These are phyloP conservation scores for Mus pahari DNA, from an alignment of 2,113 vertebrate genomes.

Conservation along the genomic window DNA sequence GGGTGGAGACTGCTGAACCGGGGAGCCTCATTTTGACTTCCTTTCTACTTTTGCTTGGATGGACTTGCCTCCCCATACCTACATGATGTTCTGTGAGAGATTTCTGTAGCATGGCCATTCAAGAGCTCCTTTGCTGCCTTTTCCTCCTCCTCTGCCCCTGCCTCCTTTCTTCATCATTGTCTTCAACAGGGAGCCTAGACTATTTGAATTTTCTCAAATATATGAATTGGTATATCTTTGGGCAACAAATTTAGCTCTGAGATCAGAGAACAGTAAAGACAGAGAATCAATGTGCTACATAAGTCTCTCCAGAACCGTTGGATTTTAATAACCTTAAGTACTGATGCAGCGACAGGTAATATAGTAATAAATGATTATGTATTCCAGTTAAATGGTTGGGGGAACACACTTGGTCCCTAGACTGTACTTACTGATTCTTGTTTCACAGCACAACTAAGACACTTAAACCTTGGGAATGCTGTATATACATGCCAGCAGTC, in stretches of 20 bases:
- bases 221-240: background rate
- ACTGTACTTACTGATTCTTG: background rate
- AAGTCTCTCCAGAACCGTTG: background rate
- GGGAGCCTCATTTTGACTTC: background rate
- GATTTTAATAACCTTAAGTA: background rate
- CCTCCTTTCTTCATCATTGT: background rate
- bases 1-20: background rate
- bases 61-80: too few relatives aligned
- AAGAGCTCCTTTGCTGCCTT: background rate
- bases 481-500: background rate
- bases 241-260: background rate
- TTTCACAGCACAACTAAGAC: background rate
- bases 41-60: background rate
- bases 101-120: background rate
- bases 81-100: background rate
- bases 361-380: background rate
- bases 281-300: background rate
- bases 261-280: background rate
- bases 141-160: background rate
- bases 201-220: background rate
- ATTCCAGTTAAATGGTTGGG: background rate
- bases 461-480: background rate
- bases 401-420: background rate
- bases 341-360: background rate
- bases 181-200: background rate